These are phyloP conservation scores for Oreotragus oreotragus DNA, from an alignment of 2,113 vertebrate species.

Conservation along the genomic window DNA sequence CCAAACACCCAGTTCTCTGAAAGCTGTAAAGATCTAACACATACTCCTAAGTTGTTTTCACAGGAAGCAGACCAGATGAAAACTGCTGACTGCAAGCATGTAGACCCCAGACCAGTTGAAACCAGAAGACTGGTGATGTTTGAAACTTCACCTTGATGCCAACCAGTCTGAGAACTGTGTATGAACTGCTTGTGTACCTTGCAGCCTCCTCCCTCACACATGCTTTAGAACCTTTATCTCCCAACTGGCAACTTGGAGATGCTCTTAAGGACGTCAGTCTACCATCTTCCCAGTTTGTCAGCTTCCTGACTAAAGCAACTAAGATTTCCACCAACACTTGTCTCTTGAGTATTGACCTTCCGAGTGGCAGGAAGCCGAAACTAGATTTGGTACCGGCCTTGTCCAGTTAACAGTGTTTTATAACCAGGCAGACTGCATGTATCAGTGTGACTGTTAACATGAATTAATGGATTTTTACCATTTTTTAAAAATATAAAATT, in stretches of 20 bases:
- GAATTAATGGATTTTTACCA: not conserved
- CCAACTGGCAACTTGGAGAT: not conserved
- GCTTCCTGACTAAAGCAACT: not conserved
- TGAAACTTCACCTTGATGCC: not conserved
- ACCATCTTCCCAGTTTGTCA: not conserved
- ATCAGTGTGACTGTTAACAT: not conserved
- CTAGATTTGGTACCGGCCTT: not conserved
- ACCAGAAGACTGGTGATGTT: not conserved
- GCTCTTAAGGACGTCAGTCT: not conserved
- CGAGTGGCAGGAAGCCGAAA: not conserved
- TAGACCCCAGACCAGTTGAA: not conserved
- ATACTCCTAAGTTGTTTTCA: not conserved
- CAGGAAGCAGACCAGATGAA: not conserved
- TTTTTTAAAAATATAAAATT: not conserved
- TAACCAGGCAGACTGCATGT: not conserved
- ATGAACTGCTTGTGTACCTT: not conserved
- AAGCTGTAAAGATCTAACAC: not conserved
- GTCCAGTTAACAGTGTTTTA: not conserved
- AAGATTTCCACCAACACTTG: not conserved
- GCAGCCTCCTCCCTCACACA: not conserved
- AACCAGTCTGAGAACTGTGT: not conserved
- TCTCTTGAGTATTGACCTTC: not conserved
- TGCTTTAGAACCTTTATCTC: not conserved
- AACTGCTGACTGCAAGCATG: not conserved
- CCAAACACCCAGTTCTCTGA: not conserved